phyloP scores from a whole-genome alignment of 2,888 invertebrate species.

The Ectobius pallidus region DNA sequence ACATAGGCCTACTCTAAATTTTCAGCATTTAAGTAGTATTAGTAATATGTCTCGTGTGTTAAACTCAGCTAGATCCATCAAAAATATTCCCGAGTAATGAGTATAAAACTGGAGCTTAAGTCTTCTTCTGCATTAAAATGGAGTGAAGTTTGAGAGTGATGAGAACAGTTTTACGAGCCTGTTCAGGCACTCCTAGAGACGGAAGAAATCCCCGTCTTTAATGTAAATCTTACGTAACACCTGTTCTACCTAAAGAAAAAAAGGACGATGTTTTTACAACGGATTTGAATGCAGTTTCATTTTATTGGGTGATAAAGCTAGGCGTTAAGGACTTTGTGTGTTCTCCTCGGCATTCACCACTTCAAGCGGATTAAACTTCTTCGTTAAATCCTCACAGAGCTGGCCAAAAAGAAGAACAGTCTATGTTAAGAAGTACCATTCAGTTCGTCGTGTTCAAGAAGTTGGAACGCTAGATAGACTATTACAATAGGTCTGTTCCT shows the following conservation, averaged over 20 bases:
- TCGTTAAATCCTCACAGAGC: slow-evolving; percentile 19
- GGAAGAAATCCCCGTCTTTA: not conserved
- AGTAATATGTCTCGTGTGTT: too few relatives aligned
- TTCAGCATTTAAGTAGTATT: too few relatives aligned
- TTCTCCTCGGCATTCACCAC: not conserved
- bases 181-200: not conserved
- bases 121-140: too few relatives aligned
- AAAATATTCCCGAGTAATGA: too few relatives aligned
- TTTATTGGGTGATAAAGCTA: slow-evolving; percentile 28
- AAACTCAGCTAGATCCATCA: too few relatives aligned
- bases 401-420: not conserved
- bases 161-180: not conserved
- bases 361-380: slow-evolving; percentile 23
- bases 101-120: too few relatives aligned
- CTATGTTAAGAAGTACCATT: not conserved
- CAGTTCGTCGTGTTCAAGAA: not conserved
- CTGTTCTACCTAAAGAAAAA: not conserved
- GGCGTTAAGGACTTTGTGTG: not conserved
- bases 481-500: too few relatives aligned
- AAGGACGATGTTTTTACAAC: slow-evolving; percentile 7
- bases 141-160: too few relatives aligned
- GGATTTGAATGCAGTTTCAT: slow-evolving; percentile 21
- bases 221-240: slow-evolving; percentile 2
- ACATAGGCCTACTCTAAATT: too few relatives aligned
- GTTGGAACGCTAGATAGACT: too few relatives aligned